phyloP scores from a whole-genome alignment of 2,888 invertebrate genomes.

The Lissonota sp. region DNA sequence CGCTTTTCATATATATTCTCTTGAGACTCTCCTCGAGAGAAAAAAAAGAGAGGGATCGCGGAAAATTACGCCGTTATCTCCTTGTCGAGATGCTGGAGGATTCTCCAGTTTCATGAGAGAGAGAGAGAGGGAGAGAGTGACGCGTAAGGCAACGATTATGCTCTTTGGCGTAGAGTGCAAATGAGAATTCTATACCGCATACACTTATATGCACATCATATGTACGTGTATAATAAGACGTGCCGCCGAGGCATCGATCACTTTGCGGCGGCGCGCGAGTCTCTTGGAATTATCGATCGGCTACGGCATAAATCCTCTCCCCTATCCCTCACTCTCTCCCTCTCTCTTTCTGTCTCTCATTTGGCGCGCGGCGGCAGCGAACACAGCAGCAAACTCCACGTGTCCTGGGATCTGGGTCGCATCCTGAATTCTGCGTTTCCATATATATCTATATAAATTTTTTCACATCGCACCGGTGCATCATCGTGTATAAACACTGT shows the following conservation, averaged over 20 bases:
- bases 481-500: neutral
- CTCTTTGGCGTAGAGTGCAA: conserved; percentile 34
- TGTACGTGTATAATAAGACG: conserved; percentile 31
- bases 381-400: conserved; percentile 62
- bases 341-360: conserved; percentile 1
- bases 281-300: conserved; percentile 77
- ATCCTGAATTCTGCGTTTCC: conserved; percentile 76
- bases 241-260: conserved; percentile 72
- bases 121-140: neutral
- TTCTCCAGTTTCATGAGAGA: neutral
- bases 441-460: conserved; percentile 1
- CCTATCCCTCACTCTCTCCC: neutral
- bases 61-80: conserved; percentile 38
- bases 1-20: conserved; percentile 34
- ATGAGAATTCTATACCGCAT: conserved; percentile 23
- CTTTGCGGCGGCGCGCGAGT: conserved; percentile 66
- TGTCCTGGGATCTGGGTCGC: conserved; percentile 79
- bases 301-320: conserved; percentile 72
- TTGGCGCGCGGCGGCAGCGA: conserved; percentile 49
- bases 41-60: neutral
- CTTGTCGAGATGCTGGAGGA: conserved; percentile 8
- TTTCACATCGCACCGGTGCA: conserved; percentile 23
- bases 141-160: neutral
- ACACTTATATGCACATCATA: no score
- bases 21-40: neutral